Percentiles rank a stretch among this genome's conserved stretches.
Evolutionary conservation across 2,888 invertebrate genomes (phyloP).

Genomic region (Andricus quercusramuli): DNA sequence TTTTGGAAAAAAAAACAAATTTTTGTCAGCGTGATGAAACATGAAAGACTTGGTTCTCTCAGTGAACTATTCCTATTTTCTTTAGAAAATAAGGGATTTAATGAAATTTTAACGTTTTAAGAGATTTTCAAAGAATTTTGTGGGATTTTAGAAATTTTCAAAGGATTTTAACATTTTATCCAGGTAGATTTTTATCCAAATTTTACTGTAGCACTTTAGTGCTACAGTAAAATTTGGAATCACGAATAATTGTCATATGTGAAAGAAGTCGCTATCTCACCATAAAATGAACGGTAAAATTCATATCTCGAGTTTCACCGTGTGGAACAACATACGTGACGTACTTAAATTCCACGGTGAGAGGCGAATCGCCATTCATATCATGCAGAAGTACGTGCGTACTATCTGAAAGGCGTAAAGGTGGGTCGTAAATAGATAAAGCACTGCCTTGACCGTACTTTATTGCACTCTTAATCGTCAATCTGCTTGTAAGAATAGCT

Average conservation of each 20-base stretch:
- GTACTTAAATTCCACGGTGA: slow-evolving; percentile 52
- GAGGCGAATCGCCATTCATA: slow-evolving; percentile 64
- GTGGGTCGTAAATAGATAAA: slow-evolving; percentile 62
- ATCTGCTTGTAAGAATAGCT: slow-evolving; percentile 20
- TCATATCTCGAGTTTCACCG: slow-evolving; percentile 53
- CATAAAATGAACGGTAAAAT: slow-evolving; percentile 47
- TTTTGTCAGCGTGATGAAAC: no score
- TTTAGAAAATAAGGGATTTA: no score
- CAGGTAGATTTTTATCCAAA: no score
- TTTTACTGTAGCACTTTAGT: no score
- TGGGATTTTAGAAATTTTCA: no score
- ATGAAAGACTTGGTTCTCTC: no score
- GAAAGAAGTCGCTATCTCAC: slow-evolving; percentile 9
- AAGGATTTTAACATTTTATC: no score
- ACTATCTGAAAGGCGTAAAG: slow-evolving; percentile 59
- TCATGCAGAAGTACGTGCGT: slow-evolving; percentile 58
- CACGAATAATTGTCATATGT: slow-evolving; percentile 9
- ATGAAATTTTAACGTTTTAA: no score
- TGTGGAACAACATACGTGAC: slow-evolving; percentile 52
- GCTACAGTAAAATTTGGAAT: background rate
- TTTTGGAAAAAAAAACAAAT: no score
- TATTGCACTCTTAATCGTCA: slow-evolving; percentile 49
- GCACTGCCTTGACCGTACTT: slow-evolving; percentile 55
- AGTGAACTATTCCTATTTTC: no score
- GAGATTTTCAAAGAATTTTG: no score